These are phyloP conservation scores for Melieria omissa DNA, from an alignment of 2,888 invertebrate genomes.

Conservation along the genomic window DNA sequence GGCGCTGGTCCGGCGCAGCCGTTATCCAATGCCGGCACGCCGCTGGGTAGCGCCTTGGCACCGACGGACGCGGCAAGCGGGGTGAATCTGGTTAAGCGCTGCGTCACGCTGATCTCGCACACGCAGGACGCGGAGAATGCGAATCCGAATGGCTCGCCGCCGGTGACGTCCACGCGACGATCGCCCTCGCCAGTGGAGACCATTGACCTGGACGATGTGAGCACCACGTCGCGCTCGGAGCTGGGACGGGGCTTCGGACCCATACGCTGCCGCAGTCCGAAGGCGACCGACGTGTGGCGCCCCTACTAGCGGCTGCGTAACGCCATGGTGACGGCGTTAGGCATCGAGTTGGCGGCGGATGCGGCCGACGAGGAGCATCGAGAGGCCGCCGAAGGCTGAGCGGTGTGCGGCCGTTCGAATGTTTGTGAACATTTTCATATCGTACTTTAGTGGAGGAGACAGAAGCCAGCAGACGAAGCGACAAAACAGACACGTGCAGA, in stretches of 20 bases:
- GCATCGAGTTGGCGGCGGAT: constrained; percentile 12
- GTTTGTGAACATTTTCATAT: constrained; percentile 43
- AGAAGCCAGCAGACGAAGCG: too few species aligned
- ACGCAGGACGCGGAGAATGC: constrained; percentile 61
- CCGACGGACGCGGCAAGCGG: constrained; percentile 50
- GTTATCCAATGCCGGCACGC: constrained; percentile 26
- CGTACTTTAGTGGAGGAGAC: constrained; percentile 13
- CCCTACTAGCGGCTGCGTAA: constrained; percentile 72
- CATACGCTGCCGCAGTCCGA: constrained; percentile 66
- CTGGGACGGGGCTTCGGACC: constrained; percentile 60
- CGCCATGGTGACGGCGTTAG: constrained; percentile 45
- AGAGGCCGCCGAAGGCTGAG: not conserved
- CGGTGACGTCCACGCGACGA: constrained; percentile 68
- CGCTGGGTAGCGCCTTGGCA: constrained; percentile 21
- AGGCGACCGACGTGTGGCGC: constrained; percentile 79
- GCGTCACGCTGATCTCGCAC: constrained; percentile 63
- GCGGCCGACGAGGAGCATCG: not conserved
- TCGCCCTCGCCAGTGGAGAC: constrained; percentile 71
- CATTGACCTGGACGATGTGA: constrained; percentile 61
- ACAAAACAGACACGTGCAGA: too few species aligned
- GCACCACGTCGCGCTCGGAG: constrained; percentile 56
- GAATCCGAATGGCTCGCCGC: constrained; percentile 63
- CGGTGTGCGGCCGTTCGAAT: constrained; percentile 6
- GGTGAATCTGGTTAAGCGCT: constrained; percentile 64
- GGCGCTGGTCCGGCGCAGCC: constrained; percentile 43